Conservation (phyloP, 2,113 vertebrate genomes). For the Nicator chloris region DNA sequence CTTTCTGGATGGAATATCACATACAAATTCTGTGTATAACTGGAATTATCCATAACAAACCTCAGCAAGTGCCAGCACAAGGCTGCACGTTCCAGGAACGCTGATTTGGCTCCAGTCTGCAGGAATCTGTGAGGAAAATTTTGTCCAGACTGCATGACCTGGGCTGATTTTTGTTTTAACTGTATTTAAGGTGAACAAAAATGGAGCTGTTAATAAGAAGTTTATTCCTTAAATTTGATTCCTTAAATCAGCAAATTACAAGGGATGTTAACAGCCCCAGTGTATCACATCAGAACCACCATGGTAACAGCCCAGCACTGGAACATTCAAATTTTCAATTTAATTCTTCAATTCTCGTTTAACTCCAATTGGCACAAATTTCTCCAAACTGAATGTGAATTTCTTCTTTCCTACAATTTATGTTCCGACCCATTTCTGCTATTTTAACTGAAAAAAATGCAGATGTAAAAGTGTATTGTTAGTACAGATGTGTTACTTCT, state of each 20-base stretch:
- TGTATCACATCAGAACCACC: neutral
- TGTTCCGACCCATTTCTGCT: neutral
- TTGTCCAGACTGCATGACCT: neutral
- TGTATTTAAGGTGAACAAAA: neutral
- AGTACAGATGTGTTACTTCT: neutral
- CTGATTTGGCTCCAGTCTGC: neutral
- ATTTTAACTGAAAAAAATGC: constrained; percentile 10
- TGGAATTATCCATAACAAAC: neutral
- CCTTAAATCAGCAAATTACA: neutral
- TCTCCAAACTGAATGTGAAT: neutral
- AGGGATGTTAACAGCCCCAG: neutral
- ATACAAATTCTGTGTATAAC: accelerated
- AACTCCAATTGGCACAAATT: neutral
- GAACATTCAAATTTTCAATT: neutral
- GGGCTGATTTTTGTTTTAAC: neutral
- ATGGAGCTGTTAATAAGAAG: neutral
- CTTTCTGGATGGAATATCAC: neutral
- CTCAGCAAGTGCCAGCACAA: neutral
- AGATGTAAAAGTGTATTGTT: neutral
- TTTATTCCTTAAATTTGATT: neutral
- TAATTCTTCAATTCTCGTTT: neutral
- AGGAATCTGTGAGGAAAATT: neutral
- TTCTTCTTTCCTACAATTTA: neutral
- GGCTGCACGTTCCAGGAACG: neutral
- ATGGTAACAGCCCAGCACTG: neutral